Evolutionary conservation across 1,140 invertebrate species (phyloP), one percentile per base, ranked within the genome.

Genomic region (Caenorhabditis remanei): DNA sequence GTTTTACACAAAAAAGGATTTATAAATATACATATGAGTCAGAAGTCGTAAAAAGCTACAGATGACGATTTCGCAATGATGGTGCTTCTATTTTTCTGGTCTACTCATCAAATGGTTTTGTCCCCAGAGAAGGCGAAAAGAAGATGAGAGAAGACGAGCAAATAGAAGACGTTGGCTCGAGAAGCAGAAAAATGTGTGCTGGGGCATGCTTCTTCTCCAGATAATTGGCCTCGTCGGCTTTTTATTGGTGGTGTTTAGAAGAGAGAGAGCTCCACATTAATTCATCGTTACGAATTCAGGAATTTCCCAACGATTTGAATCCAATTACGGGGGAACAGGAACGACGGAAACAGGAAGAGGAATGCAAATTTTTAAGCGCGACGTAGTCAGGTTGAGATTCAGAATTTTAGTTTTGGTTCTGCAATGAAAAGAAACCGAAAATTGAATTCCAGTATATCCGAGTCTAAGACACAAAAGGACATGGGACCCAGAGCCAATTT

Each of bases 61-160:
- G 8, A 48, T 50, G 71, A 79, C 19, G 13, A 79, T 79, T 79
- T 79, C 71, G 71, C 46, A 79, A 79, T 19, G 32, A 32, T 71
- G n/a, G 46, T 8, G 41, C 11, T 4, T 14, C 40, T 14, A 71
- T 11, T 24, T 32, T 58, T 21, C 11, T 63, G 21, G 21, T 40
- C 61, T 40, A 65, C 0, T 6, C 9, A n/a, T 43, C 67, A 19
- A 40, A 79, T 79, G 41, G 24, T 79, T 14, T n/a, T 79, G 71
- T 79, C 71, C 71, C 71, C 71, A 79, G 71, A 79, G 71, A 53
- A 79, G 32, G 32, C 32, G 2, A n/a, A 79, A 79, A 50, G 40
- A 32, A 19, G 16, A 58, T 21, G n/a, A 58, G n/a, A 58, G n/a
- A 58, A 71, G 46, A 50, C 7, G 71, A 24, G 40, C 19, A 41